Percentiles rank a stretch among this genome's conserved stretches.
These are phyloP conservation scores for Aelia acuminata DNA, from an alignment of 2,888 invertebrate species.

Conservation along the genomic window DNA sequence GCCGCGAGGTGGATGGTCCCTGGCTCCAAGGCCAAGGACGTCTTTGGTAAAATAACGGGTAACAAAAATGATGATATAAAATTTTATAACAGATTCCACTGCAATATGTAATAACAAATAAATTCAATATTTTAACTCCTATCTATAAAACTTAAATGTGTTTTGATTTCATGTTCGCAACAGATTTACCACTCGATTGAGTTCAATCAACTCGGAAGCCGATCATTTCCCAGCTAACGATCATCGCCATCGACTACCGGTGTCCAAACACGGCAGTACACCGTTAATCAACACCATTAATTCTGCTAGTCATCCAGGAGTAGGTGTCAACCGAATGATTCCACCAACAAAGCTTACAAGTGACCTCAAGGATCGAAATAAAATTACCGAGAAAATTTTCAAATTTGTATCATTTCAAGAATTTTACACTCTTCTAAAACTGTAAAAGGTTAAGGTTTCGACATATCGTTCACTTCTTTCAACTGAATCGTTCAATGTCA, in stretches of 20 bases:
- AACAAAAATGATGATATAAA: background rate
- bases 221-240: background rate
- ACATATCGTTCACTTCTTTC: too few relatives aligned
- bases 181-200: background rate
- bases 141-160: background rate
- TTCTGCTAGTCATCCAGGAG: background rate
- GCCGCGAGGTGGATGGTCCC: background rate
- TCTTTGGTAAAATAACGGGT: background rate
- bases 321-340: background rate
- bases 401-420: too few relatives aligned
- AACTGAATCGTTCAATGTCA: too few relatives aligned
- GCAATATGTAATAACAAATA: too few relatives aligned
- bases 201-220: slow-evolving; percentile 1
- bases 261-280: background rate
- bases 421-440: too few relatives aligned
- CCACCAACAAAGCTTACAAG: background rate
- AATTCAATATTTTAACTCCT: too few relatives aligned
- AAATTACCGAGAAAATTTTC: too few relatives aligned
- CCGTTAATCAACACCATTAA: slow-evolving; percentile 34
- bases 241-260: background rate
- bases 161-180: background rate
- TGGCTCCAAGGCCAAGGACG: background rate
- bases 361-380: background rate
- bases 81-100: background rate
- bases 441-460: too few relatives aligned